A percentile compares a stretch with the other conserved stretches of the same genome.
phyloP scores from a whole-genome alignment of 1,140 invertebrate species.

The Diorhabda sublineata region DNA sequence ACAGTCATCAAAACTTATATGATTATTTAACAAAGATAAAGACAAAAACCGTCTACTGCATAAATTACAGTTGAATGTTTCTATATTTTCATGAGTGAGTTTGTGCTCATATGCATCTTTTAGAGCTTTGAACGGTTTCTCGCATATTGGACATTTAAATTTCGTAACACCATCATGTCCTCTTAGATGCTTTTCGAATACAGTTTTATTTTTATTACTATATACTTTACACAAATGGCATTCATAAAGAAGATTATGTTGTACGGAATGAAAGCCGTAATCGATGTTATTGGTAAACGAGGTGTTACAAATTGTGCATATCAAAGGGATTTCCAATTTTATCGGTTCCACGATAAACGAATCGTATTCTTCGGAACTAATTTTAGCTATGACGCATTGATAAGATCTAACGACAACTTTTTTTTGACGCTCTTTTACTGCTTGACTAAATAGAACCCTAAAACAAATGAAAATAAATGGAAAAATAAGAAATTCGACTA shows the following conservation, averaged over 20 bases:
- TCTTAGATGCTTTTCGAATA: slow-evolving; percentile 44
- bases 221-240: slow-evolving; percentile 48
- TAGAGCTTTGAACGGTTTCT: slow-evolving; percentile 50
- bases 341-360: neutral
- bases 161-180: slow-evolving; percentile 47
- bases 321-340: slow-evolving; percentile 42
- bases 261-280: slow-evolving; percentile 37
- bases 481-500: too few species aligned
- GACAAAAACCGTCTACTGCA: slow-evolving; percentile 39
- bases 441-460: too few species aligned
- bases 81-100: slow-evolving; percentile 9
- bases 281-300: slow-evolving; percentile 37
- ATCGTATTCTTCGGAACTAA: neutral
- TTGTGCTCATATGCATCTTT: slow-evolving; percentile 48
- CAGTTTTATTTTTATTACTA: slow-evolving; percentile 45
- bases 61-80: slow-evolving; percentile 33
- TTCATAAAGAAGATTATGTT: slow-evolving; percentile 40
- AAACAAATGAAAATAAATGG: too few species aligned
- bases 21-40: slow-evolving; percentile 41
- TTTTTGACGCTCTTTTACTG: too few species aligned
- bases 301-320: slow-evolving; percentile 38
- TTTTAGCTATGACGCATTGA: neutral
- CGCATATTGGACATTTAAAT: slow-evolving; percentile 51
- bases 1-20: slow-evolving; percentile 42
- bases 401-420: too few species aligned